Base-by-base conservation (phyloP, 1,140 invertebrate genomes). In the Eupristina koningsbergeri region DNA sequence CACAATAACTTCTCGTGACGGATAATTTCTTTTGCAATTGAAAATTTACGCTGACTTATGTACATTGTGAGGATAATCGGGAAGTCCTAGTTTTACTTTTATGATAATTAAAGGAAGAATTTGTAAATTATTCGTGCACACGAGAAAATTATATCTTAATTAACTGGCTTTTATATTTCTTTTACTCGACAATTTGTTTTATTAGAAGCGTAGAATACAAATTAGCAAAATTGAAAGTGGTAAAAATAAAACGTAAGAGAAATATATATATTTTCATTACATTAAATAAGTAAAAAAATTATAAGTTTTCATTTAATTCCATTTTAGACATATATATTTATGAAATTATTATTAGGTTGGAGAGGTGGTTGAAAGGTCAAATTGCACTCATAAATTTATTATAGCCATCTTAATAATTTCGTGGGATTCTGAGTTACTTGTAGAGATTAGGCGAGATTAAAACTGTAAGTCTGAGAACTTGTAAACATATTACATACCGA, bases 11-110 rank as follows among this genome's bases (percentile, higher is more conserved):
- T 79, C 45, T 41, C 41, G 22, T 47, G 36, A 47, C 36, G 58
- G 58, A 47, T 67, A 45, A 64, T 79, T 67, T 53, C 26, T 78
- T 9, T 71, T 80, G 26, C 78, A 13, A 50, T 34, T 69, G 41
- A 53, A 36, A 50, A 80, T 50, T 39, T 17, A 31, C 45, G 47
- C 8, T 3, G 11, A 47, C 7, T 75, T 15, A 50, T 53, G 45
- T 41, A 39, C 61, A 39, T 73, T n/a, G 69, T 11, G 26, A 6
- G 45, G 75, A 64, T 63, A n/a, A 81, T 9, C 15, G 5, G 0
- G 5, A n/a, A 29, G n/a, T 53, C 31, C 36, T 41, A 22, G 50
- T 3, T 67, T 80, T 80, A 31, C 13, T 77, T 64, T 31, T 41
- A 36, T 36, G 61, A 36, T 13, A 74, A 73, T 61, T 45, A 39